A percentile compares a stretch with the other conserved stretches of the same genome.
phyloP scores from a whole-genome alignment of 2,888 invertebrate species.

The Augochlorella aurata region DNA sequence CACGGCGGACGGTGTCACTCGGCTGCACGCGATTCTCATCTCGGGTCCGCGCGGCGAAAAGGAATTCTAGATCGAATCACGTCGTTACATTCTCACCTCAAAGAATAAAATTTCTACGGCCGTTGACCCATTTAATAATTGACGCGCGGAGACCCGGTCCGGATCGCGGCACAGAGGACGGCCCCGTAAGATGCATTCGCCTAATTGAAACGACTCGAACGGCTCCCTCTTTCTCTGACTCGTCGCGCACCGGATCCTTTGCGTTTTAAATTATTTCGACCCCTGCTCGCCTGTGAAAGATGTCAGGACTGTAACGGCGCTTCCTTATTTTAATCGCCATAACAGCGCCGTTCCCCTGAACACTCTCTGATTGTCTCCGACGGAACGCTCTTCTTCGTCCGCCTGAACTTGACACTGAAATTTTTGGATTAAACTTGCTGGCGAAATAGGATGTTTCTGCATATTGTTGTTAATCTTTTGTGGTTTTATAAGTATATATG shows the following conservation, averaged over 20 bases:
- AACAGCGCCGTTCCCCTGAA: slow-evolving; percentile 51
- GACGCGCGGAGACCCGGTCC: background rate
- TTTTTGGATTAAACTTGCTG: no score
- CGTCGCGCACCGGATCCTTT: background rate
- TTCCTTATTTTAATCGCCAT: slow-evolving; percentile 66
- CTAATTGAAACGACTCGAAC: slow-evolving; percentile 14
- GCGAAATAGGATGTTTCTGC: no score
- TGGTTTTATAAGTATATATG: no score
- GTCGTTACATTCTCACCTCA: slow-evolving; percentile 12
- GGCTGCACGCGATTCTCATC: background rate
- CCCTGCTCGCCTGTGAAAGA: slow-evolving; percentile 25
- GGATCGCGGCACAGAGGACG: background rate
- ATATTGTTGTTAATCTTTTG: no score
- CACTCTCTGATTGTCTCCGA: slow-evolving; percentile 9
- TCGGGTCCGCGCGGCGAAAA: background rate
- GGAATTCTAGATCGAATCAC: background rate
- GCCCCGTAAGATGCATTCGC: background rate
- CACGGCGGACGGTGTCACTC: background rate
- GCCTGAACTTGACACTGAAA: background rate
- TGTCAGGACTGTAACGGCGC: slow-evolving; percentile 32
- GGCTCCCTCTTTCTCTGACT: background rate
- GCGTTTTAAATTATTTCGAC: slow-evolving; percentile 54
- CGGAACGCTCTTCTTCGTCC: background rate
- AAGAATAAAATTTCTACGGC: background rate
- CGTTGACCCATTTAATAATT: slow-evolving; percentile 11